Conservation (phyloP, 2,113 vertebrate species). For the Todiramphus chloris region DNA sequence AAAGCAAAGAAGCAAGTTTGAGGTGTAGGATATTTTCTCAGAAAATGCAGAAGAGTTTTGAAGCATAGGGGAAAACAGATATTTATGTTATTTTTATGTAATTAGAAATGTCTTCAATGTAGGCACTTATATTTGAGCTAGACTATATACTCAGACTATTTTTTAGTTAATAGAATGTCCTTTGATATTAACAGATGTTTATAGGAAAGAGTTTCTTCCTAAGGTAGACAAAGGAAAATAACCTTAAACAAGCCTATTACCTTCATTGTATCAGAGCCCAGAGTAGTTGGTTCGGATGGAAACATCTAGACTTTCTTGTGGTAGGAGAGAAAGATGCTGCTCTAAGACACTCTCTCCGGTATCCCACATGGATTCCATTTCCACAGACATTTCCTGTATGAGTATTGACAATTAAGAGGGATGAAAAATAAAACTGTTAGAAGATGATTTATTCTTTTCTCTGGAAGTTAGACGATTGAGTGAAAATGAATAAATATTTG, state of each 20-base stretch:
- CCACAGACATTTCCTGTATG: background rate
- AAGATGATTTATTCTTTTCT: background rate
- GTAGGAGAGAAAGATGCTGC: background rate
- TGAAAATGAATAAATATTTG: background rate
- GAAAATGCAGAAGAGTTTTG: background rate
- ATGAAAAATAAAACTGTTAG: background rate
- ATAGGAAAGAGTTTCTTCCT: background rate
- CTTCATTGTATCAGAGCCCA: background rate
- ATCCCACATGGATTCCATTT: background rate
- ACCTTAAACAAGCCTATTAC: background rate
- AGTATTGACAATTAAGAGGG: background rate
- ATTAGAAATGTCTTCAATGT: background rate
- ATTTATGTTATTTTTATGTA: background rate
- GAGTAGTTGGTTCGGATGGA: background rate
- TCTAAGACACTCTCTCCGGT: background rate
- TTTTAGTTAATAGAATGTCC: background rate
- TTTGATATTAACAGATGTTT: background rate
- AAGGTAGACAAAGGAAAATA: background rate
- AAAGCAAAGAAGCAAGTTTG: background rate
- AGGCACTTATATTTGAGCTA: background rate
- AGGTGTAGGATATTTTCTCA: background rate
- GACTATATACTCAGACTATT: background rate
- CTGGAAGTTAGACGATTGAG: background rate
- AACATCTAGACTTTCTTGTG: background rate
- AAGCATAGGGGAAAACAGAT: background rate